A percentile compares a stretch with the other conserved stretches of the same genome.
Conservation (phyloP, 2,797 vertebrate species). For the Pseudomugil gertrudae region DNA sequence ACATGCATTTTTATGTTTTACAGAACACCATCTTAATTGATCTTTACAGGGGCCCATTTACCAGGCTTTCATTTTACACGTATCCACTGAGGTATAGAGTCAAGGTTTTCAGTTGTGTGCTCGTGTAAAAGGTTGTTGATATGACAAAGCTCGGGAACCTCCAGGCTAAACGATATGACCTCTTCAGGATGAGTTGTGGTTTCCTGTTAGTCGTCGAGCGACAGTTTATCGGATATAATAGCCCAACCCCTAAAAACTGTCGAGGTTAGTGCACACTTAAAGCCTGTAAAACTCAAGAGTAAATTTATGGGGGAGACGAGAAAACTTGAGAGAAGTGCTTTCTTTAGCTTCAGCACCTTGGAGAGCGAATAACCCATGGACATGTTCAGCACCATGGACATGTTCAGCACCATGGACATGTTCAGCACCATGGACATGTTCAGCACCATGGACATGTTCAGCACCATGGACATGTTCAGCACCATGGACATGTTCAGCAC, state of each 20-base stretch:
- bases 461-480: too few species aligned
- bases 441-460: too few species aligned
- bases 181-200: conserved; percentile 13
- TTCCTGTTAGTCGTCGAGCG: not conserved
- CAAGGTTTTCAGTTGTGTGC: conserved; percentile 3
- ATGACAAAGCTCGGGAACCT: conserved; percentile 12
- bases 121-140: not conserved
- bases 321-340: not conserved
- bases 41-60: not conserved
- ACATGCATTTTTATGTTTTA: not conserved
- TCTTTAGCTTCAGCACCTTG: conserved; percentile 49
- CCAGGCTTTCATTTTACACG: not conserved
- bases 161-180: conserved; percentile 19
- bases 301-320: not conserved
- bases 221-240: conserved; percentile 8
- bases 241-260: not conserved
- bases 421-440: too few species aligned
- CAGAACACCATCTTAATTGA: not conserved
- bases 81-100: not conserved
- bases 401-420: too few species aligned
- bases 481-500: too few species aligned
- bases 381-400: conserved; percentile 55
- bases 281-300: not conserved
- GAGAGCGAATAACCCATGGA: conserved; percentile 28
- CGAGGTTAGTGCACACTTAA: not conserved